Percentiles rank a stretch among this genome's conserved stretches.
These are phyloP conservation scores for Carposina sasakii DNA, from an alignment of 1,140 invertebrate species.

Conservation along the genomic window DNA sequence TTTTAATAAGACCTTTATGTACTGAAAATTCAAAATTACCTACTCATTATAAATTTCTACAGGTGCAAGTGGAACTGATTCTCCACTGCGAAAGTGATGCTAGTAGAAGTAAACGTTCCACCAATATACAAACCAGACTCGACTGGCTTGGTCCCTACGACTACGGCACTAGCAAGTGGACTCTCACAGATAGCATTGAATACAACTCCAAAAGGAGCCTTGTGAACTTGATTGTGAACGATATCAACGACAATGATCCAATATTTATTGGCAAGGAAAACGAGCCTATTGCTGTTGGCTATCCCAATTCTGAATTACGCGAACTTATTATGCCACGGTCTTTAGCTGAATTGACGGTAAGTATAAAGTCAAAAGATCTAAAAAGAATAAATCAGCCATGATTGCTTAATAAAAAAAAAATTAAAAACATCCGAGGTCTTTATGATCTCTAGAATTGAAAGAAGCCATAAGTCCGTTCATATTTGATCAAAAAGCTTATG, in stretches of 20 bases:
- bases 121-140: constrained; percentile 11
- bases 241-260: constrained; percentile 69
- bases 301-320: constrained; percentile 53
- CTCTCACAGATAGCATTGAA: constrained; percentile 48
- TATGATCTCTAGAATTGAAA: no score
- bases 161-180: constrained; percentile 55
- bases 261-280: constrained; percentile 50
- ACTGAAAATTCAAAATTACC: no score
- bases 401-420: no score
- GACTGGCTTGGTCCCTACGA: constrained; percentile 38
- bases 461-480: no score
- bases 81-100: constrained; percentile 41
- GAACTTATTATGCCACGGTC: constrained; percentile 50
- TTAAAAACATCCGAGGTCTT: no score
- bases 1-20: no score
- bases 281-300: constrained; percentile 64
- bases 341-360: constrained; percentile 59
- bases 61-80: constrained; percentile 57
- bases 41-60: no score
- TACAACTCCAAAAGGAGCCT: constrained; percentile 50
- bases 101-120: constrained; percentile 34
- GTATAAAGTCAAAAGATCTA: no score
- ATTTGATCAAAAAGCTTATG: no score
- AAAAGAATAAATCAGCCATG: no score
- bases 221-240: constrained; percentile 66